Evolutionary conservation across 2,113 vertebrate genomes (phyloP), one percentile per base, ranked within the genome.

Genomic region (Macrotis lagotis): DNA sequence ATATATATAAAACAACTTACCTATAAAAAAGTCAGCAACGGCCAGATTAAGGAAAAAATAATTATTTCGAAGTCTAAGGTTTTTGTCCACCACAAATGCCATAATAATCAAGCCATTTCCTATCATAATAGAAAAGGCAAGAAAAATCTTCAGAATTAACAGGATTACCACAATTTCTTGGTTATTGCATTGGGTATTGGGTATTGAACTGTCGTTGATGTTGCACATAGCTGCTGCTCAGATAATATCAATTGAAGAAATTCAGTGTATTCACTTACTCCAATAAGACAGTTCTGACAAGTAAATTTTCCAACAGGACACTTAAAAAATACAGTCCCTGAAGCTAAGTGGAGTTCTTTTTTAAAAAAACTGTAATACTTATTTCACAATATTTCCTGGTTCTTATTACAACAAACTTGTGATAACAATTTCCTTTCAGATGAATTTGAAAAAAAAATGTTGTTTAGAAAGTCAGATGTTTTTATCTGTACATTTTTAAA

Each of bases 41-140:
- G 99, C 99, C 97, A 99, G 98, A 96, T 99, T 99, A 89, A 99
- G 97, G 74, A 99, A 98, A 98, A 99, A 99, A 89, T 99, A 99
- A 97, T 99, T 99, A 95, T 99, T 99, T 88, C 98, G 98, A 91
- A 98, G 99, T 95, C 99, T 98, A 92, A 99, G 99, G 94, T 98
- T 99, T 97, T 99, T 99, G 98, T 99, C 99, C 98, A 98, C 96
- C 96, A 99, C 96, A 94, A 99, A 99, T 59, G 99, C 99, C 91
- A 99, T 96, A 96, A 99, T 99, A 44, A 99, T 99, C 95, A 99
- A 92, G 0, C 98, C 98, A 94, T 99, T 99, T 0, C 99, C 99
- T 50, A 99, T 92, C 97, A 99, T 97, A 95, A 99, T 99, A 91
- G 99, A 98, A 53, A 99, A 92, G 19, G 99, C 98, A 50, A 99